phyloP scores from a whole-genome alignment of 1,140 invertebrate species.

The Zaprionus camerounensis region DNA sequence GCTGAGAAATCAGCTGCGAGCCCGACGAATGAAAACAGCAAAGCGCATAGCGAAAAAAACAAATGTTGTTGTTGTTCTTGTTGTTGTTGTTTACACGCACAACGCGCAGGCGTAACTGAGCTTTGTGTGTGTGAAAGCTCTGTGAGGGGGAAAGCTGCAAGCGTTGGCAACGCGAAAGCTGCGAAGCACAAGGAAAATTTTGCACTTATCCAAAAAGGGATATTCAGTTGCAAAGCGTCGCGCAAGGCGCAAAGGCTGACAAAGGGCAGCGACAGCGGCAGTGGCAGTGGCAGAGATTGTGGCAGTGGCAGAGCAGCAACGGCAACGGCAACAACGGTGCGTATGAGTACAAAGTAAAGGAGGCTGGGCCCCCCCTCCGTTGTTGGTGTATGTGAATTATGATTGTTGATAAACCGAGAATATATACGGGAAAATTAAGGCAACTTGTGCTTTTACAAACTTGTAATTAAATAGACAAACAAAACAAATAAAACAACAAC shows the following conservation, averaged over 20 bases:
- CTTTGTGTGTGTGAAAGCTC: conserved; percentile 30
- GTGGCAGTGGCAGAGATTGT: conserved; percentile 11
- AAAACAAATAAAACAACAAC: background rate
- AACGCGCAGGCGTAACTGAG: conserved; percentile 62
- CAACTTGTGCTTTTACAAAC: conserved; percentile 47
- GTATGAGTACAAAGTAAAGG: conserved; percentile 33
- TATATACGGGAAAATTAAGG: conserved; percentile 7
- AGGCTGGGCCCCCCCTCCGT: background rate
- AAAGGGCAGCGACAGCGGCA: conserved; percentile 1
- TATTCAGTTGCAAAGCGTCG: conserved; percentile 62
- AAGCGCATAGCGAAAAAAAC: conserved; percentile 35
- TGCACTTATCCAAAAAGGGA: conserved; percentile 23
- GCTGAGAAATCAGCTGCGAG: conserved; percentile 52
- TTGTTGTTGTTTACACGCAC: conserved; percentile 55
- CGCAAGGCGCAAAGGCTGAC: conserved; percentile 53
- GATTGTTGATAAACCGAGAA: conserved; percentile 28
- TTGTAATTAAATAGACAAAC: conserved; percentile 35
- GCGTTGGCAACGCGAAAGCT: conserved; percentile 52
- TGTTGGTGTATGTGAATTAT: conserved; percentile 25
- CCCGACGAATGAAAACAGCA: conserved; percentile 36
- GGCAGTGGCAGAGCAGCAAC: conserved; percentile 16
- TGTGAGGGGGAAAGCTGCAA: conserved; percentile 40
- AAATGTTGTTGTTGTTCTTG: conserved; percentile 13
- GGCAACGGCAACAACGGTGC: conserved; percentile 37
- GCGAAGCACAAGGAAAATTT: conserved; percentile 42